Percentiles rank a stretch among this genome's conserved stretches.
phyloP scores from a whole-genome alignment of 2,797 vertebrate genomes.

The Cacajao melanocephalus region DNA sequence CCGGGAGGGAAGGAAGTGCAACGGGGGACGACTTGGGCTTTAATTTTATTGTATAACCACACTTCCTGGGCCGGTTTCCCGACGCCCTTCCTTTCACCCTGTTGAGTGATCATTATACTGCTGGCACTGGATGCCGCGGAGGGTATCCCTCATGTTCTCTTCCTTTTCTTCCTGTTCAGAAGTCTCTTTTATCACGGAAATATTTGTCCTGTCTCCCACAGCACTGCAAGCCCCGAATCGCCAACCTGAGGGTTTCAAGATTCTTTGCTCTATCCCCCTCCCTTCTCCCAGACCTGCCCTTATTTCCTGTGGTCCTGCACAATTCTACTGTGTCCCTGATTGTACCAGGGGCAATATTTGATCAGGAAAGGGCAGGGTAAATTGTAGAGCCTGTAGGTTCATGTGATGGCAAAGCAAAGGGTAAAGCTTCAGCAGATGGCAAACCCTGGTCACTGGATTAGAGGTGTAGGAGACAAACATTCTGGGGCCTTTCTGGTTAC shows the following conservation, averaged over 20 bases:
- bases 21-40: neutral
- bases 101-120: neutral
- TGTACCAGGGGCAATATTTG: neutral
- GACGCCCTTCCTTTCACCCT: neutral
- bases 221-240: neutral
- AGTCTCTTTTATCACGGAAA: neutral
- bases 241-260: neutral
- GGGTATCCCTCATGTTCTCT: neutral
- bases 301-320: neutral
- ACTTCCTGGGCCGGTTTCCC: neutral
- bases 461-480: neutral
- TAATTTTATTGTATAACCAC: neutral
- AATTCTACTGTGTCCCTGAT: neutral
- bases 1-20: neutral
- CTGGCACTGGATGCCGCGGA: neutral
- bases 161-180: neutral
- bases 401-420: neutral
- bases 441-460: neutral
- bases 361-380: neutral
- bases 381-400: neutral
- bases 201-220: neutral
- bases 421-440: neutral
- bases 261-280: neutral
- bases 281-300: neutral
- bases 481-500: neutral